Evolutionary conservation across 2,113 vertebrate species (phyloP).

Genomic region (Collichthys lucidus): DNA sequence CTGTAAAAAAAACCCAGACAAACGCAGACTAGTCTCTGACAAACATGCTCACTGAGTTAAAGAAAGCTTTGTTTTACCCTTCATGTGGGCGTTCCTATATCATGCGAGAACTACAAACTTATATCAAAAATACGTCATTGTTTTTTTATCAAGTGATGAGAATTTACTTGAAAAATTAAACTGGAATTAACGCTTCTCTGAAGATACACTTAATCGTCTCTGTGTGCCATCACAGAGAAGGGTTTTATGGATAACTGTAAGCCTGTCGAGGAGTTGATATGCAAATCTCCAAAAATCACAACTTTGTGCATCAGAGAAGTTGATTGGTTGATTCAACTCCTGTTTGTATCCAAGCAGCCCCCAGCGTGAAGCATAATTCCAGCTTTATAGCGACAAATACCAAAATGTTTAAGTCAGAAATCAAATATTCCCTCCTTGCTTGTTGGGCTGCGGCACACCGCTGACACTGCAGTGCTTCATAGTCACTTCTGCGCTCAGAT

Average conservation of each 20-base stretch:
- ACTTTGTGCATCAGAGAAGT: neutral
- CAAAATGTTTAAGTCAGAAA: neutral
- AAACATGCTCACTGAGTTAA: too few relatives aligned
- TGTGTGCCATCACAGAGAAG: neutral
- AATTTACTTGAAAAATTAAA: neutral
- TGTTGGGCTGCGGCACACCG: neutral
- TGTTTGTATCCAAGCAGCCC: neutral
- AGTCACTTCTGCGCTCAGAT: constrained; percentile 4
- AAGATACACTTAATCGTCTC: neutral
- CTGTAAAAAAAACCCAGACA: too few relatives aligned
- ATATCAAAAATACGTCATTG: neutral
- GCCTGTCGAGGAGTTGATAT: neutral
- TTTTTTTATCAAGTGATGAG: neutral
- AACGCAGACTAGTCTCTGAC: too few relatives aligned
- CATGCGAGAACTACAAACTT: neutral
- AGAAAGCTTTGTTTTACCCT: too few relatives aligned
- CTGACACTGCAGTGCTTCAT: neutral
- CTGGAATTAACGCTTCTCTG: neutral
- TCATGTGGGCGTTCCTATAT: too few relatives aligned
- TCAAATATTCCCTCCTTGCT: neutral
- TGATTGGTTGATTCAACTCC: neutral
- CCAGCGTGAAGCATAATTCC: neutral
- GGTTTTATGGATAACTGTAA: neutral
- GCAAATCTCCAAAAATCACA: neutral
- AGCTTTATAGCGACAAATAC: neutral